Evolutionary conservation across 1,140 invertebrate species (phyloP).

Genomic region (Bombus waltoni): DNA sequence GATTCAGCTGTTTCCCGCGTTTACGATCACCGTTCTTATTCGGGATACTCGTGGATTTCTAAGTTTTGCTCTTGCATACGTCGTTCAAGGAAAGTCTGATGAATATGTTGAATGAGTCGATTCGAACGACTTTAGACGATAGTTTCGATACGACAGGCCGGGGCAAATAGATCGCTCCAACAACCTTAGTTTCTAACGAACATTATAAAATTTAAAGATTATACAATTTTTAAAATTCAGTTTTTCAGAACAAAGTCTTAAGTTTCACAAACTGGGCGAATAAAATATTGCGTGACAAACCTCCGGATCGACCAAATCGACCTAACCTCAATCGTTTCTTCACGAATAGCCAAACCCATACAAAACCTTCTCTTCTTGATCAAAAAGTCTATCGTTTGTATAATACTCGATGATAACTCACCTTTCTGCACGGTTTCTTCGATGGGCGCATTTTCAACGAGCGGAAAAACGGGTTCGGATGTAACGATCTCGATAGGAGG

Average conservation of each 20-base stretch:
- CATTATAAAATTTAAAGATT: too few relatives aligned
- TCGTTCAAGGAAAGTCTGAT: not conserved
- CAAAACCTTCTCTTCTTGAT: not conserved
- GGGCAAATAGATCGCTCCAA: not conserved
- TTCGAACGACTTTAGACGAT: not conserved
- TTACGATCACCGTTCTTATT: not conserved
- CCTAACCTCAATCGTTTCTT: too few relatives aligned
- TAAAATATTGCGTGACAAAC: too few relatives aligned
- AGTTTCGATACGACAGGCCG: not conserved
- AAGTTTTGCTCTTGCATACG: too few relatives aligned
- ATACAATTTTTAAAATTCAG: too few relatives aligned
- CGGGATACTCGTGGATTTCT: too few relatives aligned
- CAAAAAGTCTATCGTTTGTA: not conserved
- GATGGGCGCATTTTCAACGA: conserved; percentile 44
- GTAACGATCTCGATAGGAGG: conserved; percentile 48
- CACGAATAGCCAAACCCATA: too few relatives aligned
- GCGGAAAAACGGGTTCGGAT: conserved; percentile 49
- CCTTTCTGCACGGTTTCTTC: conserved; percentile 69
- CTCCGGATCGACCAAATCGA: too few relatives aligned
- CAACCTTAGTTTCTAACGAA: not conserved
- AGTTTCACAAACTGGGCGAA: too few relatives aligned
- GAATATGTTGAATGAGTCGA: not conserved
- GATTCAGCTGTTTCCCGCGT: not conserved
- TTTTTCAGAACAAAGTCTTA: not conserved
- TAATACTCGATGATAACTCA: conserved; percentile 6